These are phyloP conservation scores for Cairina moschata DNA, from an alignment of 2,113 vertebrate species.

Conservation along the genomic window DNA sequence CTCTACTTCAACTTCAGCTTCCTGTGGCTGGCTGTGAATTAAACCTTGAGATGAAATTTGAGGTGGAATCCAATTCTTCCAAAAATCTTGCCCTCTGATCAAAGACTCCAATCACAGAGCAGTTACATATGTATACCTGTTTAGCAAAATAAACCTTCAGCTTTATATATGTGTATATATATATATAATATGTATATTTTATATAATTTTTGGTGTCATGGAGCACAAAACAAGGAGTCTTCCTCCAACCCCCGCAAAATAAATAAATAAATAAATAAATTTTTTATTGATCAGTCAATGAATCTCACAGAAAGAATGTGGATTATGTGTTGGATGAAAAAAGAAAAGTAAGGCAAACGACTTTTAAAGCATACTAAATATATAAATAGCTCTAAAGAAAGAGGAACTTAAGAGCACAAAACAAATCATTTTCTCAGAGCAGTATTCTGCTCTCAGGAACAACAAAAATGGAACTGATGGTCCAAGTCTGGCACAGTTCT, in stretches of 20 bases:
- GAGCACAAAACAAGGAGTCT: background rate
- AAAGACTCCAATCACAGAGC: background rate
- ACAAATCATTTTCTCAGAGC: background rate
- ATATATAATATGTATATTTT: background rate
- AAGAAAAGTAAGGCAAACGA: background rate
- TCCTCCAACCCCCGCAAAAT: background rate
- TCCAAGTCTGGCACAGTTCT: background rate
- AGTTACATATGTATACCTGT: fast-evolving
- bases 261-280: too few relatives aligned
- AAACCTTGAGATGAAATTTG: background rate
- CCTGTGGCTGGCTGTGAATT: background rate
- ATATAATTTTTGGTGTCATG: background rate
- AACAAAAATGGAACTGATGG: background rate
- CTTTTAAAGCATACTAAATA: background rate
- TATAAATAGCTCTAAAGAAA: conserved; percentile 46
- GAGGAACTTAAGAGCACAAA: conserved; percentile 24
- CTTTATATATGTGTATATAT: background rate
- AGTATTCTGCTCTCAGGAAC: background rate
- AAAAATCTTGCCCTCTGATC: background rate
- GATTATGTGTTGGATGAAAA: background rate
- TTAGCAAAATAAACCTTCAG: background rate
- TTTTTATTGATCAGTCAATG: background rate
- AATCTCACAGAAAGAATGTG: background rate
- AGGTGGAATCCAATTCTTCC: background rate
- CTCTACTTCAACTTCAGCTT: background rate